A percentile compares a stretch with the other conserved stretches of the same genome.
Conservation (phyloP, 2,797 vertebrate genomes). For the Chelon labrosus region DNA sequence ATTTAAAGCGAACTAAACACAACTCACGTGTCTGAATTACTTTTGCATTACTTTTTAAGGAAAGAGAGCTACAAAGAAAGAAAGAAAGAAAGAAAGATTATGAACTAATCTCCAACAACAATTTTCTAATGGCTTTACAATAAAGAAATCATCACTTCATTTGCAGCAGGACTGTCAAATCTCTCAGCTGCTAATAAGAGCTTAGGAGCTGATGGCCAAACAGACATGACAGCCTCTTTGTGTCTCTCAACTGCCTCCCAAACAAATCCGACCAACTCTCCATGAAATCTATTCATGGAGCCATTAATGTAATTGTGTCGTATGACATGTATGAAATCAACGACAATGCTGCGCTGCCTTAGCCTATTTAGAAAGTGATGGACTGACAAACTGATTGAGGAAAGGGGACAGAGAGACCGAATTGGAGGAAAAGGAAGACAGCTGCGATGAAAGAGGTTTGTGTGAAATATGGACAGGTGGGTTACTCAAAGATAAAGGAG, state of each 20-base stretch:
- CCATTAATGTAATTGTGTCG: conserved; percentile 78
- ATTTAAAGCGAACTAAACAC: background rate
- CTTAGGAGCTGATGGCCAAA: conserved; percentile 67
- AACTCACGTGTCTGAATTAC: background rate
- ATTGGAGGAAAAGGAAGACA: conserved; percentile 35
- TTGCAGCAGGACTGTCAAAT: conserved; percentile 67
- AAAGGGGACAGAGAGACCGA: conserved; percentile 32
- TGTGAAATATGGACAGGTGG: conserved; percentile 63
- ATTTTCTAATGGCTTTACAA: conserved; percentile 35
- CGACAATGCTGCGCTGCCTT: conserved; percentile 70
- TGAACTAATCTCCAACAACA: conserved; percentile 41
- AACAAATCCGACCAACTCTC: conserved; percentile 66
- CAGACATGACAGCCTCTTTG: conserved; percentile 77
- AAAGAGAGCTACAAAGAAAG: background rate
- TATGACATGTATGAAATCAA: conserved; percentile 80
- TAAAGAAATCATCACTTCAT: conserved; percentile 59
- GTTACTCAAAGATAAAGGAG: conserved; percentile 21
- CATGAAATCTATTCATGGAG: conserved; percentile 72
- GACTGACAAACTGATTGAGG: conserved; percentile 58
- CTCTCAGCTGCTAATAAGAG: conserved; percentile 66
- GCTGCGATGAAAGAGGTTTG: conserved; percentile 52
- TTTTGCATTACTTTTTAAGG: too few species aligned
- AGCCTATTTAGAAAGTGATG: conserved; percentile 62
- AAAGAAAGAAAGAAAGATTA: conserved; percentile 14
- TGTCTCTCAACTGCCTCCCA: conserved; percentile 66